Percentiles rank a stretch among this genome's conserved stretches.
Evolutionary conservation across 2,113 vertebrate species (phyloP).

Genomic region (Coptodon rendalli): DNA sequence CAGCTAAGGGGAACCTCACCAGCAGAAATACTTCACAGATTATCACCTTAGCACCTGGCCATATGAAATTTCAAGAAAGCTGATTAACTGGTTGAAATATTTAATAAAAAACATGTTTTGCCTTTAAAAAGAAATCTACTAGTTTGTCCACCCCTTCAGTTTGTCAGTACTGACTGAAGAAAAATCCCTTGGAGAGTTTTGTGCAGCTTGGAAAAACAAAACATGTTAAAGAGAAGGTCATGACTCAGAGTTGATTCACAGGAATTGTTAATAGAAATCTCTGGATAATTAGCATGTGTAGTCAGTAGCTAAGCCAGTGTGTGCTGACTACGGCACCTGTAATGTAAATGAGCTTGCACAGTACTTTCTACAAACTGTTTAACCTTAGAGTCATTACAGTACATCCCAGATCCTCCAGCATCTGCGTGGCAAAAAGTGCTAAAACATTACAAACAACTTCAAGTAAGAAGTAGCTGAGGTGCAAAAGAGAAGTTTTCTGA

Average conservation of each 20-base stretch:
- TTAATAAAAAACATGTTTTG: neutral
- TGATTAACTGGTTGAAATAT: neutral
- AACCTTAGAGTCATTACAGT: neutral
- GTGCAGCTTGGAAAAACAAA: neutral
- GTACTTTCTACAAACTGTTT: neutral
- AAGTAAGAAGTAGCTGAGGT: neutral
- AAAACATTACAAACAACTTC: neutral
- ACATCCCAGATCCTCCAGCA: neutral
- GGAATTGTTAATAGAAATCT: neutral
- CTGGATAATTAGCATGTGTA: neutral
- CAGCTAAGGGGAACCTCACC: neutral
- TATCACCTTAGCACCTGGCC: neutral
- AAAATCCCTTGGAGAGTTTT: neutral
- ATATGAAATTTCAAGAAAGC: neutral
- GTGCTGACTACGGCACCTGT: neutral
- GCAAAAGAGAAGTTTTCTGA: neutral
- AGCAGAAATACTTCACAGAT: neutral
- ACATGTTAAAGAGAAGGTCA: neutral
- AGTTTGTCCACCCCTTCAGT: neutral
- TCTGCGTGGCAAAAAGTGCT: neutral
- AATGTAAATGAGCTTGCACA: neutral
- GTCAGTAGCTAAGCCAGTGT: neutral
- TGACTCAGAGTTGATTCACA: neutral
- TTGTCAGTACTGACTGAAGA: neutral
- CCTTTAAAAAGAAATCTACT: neutral